Conservation (phyloP, 1,140 invertebrate species). For the Colletes gigas region DNA sequence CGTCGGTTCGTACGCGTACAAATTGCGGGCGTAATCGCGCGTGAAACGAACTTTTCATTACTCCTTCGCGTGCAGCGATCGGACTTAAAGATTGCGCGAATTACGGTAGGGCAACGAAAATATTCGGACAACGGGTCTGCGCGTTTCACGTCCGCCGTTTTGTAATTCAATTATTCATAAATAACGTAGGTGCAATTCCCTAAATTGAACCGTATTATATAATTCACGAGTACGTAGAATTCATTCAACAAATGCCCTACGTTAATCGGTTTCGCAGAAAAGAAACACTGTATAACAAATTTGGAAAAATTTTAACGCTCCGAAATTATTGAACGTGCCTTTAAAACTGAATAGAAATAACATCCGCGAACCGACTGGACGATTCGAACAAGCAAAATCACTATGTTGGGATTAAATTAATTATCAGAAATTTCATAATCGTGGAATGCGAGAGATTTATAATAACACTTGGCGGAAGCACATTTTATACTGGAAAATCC, state of each 20-base stretch:
- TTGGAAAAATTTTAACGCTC: too few relatives aligned
- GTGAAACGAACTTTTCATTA: conserved; percentile 26
- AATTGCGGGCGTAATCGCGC: conserved; percentile 10
- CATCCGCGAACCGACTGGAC: too few relatives aligned
- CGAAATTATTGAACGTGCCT: too few relatives aligned
- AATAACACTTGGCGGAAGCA: not conserved
- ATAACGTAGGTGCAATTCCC: too few relatives aligned
- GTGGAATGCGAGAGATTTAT: not conserved
- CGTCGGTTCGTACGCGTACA: not conserved
- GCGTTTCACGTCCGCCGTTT: too few relatives aligned
- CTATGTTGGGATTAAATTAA: not conserved
- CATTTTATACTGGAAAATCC: conserved; percentile 16
- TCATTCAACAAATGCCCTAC: too few relatives aligned
- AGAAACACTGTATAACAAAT: too few relatives aligned
- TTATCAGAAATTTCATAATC: not conserved
- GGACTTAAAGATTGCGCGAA: not conserved
- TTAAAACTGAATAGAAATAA: not conserved
- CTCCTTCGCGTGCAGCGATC: conserved; percentile 5
- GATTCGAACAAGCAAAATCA: not conserved
- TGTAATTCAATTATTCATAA: too few relatives aligned
- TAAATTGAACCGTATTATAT: too few relatives aligned
- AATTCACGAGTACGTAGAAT: too few relatives aligned
- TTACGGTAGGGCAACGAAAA: not conserved
- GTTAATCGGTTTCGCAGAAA: too few relatives aligned
- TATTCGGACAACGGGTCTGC: not conserved